phyloP scores from a whole-genome alignment of 2,888 invertebrate species.

The Crossocerus cetratus region DNA sequence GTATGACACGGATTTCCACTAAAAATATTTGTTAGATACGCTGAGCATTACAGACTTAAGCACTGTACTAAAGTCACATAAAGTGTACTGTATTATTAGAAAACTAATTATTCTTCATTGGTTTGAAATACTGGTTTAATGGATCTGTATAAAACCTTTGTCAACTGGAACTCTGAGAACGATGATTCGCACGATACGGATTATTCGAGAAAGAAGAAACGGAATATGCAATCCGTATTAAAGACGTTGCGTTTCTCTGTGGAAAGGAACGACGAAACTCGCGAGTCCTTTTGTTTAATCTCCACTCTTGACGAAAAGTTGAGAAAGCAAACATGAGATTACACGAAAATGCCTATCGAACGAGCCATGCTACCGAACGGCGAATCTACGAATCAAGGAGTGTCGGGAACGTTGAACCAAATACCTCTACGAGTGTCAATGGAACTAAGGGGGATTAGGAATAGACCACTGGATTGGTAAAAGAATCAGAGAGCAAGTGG shows the following conservation, averaged over 20 bases:
- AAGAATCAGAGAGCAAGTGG: constrained; percentile 1
- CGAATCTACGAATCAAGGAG: neutral
- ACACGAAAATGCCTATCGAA: too few species aligned
- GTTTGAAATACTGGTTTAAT: constrained; percentile 76
- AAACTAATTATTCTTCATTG: constrained; percentile 75
- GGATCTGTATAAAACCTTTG: constrained; percentile 75
- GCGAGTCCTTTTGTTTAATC: neutral
- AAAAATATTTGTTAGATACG: constrained; percentile 74
- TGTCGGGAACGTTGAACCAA: neutral
- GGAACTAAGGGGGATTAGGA: neutral
- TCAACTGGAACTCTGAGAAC: constrained; percentile 74
- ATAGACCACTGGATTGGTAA: neutral
- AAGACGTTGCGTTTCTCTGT: neutral
- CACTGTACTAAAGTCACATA: constrained; percentile 67
- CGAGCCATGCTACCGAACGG: too few species aligned
- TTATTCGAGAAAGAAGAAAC: constrained; percentile 62
- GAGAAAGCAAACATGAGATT: constrained; percentile 2
- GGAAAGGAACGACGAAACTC: neutral
- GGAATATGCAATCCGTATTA: too few species aligned
- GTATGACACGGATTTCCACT: constrained; percentile 74
- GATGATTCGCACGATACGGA: constrained; percentile 68
- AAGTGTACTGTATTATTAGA: constrained; percentile 72
- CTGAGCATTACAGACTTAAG: constrained; percentile 73
- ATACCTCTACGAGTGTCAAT: too few species aligned
- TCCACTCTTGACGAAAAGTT: neutral